Evolutionary conservation across 2,797 vertebrate genomes (phyloP).

Genomic region (Melanotaenia nigrans): DNA sequence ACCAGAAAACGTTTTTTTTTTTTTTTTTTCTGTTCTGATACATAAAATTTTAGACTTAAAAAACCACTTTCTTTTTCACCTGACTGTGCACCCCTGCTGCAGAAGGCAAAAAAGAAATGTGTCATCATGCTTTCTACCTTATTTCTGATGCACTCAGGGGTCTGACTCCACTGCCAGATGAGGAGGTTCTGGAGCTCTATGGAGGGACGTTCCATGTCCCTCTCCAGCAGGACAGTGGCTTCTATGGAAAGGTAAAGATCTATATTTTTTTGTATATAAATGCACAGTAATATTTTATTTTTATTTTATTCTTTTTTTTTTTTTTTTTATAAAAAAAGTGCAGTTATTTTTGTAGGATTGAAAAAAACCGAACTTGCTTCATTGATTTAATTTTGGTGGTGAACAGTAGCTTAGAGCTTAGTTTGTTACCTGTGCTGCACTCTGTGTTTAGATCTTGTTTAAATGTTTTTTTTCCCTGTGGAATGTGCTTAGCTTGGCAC

Average conservation of each 20-base stretch:
- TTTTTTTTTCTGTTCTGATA: not conserved
- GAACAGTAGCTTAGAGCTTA: not conserved
- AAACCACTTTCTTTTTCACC: not conserved
- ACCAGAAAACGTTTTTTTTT: not conserved
- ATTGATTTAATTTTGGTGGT: not conserved
- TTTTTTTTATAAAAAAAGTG: too few species aligned
- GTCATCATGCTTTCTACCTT: constrained; percentile 1
- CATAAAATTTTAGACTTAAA: not conserved
- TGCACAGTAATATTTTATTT: too few species aligned
- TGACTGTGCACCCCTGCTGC: not conserved
- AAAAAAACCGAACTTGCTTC: too few species aligned
- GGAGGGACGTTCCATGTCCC: constrained; percentile 87
- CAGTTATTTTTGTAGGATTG: too few species aligned
- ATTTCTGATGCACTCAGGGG: constrained; percentile 76
- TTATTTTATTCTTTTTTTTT: too few species aligned
- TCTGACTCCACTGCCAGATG: constrained; percentile 84
- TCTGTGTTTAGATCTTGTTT: not conserved
- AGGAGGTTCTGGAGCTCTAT: constrained; percentile 85
- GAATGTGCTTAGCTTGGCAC: constrained; percentile 24
- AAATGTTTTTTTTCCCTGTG: not conserved
- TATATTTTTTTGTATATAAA: too few species aligned
- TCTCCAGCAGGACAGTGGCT: constrained; percentile 87
- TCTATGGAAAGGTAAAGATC: constrained; percentile 87
- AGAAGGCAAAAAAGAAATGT: constrained; percentile 3
- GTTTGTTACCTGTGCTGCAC: not conserved